These are phyloP conservation scores for Caprella mutica DNA, from an alignment of 2,888 invertebrate genomes.

Conservation along the genomic window DNA sequence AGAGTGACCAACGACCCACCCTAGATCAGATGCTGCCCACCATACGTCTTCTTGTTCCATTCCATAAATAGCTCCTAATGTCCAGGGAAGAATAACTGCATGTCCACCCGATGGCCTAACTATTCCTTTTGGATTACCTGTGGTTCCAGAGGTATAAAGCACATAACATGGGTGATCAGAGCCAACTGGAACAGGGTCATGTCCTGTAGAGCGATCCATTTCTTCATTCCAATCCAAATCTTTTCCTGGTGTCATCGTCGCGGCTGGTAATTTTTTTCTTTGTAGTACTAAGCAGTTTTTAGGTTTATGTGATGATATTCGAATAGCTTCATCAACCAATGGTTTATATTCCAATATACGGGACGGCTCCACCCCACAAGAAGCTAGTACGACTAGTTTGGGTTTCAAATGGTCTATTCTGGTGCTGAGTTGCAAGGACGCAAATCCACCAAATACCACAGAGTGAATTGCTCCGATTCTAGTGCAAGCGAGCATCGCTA, in stretches of 20 bases:
- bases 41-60: conserved; percentile 65
- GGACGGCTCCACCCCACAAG: conserved; percentile 74
- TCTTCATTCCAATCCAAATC: conserved; percentile 69
- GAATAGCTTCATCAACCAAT: conserved; percentile 69
- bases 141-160: conserved; percentile 55
- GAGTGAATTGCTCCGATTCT: conserved; percentile 85
- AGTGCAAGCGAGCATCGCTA: conserved; percentile 77
- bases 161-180: conserved; percentile 84
- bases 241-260: conserved; percentile 50
- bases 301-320: conserved; percentile 53
- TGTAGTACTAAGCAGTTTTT: conserved; percentile 72
- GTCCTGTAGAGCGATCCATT: conserved; percentile 50
- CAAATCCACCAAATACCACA: conserved; percentile 89
- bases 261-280: conserved; percentile 55
- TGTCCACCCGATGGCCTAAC: conserved; percentile 80
- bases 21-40: conserved; percentile 67
- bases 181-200: conserved; percentile 42
- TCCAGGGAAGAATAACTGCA: conserved; percentile 71
- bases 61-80: conserved; percentile 70
- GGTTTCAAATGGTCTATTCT: conserved; percentile 76
- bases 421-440: conserved; percentile 70
- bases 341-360: conserved; percentile 53
- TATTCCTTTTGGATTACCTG: conserved; percentile 58
- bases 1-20: conserved; percentile 43
- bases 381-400: conserved; percentile 75